Evolutionary conservation across 2,113 vertebrate species (phyloP).

Genomic region (Rallus limicola): DNA sequence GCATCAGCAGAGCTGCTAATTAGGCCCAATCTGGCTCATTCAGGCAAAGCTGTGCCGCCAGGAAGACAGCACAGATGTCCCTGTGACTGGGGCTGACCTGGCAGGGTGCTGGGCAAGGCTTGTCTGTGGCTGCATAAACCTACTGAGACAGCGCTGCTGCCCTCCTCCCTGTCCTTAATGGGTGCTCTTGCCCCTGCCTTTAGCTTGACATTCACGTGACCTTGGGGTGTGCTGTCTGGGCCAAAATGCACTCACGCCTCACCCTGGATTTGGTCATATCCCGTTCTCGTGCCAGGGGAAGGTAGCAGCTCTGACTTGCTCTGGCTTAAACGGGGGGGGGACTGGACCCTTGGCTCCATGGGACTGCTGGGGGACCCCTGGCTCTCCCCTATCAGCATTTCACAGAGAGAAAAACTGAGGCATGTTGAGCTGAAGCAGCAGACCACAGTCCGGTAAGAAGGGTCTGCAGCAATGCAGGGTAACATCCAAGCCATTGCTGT

Average conservation of each 20-base stretch:
- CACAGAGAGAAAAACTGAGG: background rate
- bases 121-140: background rate
- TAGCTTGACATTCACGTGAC: background rate
- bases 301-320: background rate
- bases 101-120: slow-evolving; percentile 34
- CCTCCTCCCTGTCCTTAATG: background rate
- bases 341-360: background rate
- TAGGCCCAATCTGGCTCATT: slow-evolving; percentile 65
- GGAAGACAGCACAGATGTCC: slow-evolving; percentile 61
- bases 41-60: slow-evolving; percentile 52
- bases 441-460: background rate
- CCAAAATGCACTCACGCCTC: background rate
- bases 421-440: background rate
- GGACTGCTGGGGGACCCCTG: background rate
- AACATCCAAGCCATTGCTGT: background rate
- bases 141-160: background rate
- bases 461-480: background rate
- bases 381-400: rapidly evolving
- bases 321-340: background rate
- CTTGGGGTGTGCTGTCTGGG: background rate
- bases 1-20: slow-evolving; percentile 68
- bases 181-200: background rate
- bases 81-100: slow-evolving; percentile 21
- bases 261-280: background rate
- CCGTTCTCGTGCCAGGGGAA: background rate